These are phyloP conservation scores for Thereva nobilitata DNA, from an alignment of 2,888 invertebrate genomes.

Conservation along the genomic window DNA sequence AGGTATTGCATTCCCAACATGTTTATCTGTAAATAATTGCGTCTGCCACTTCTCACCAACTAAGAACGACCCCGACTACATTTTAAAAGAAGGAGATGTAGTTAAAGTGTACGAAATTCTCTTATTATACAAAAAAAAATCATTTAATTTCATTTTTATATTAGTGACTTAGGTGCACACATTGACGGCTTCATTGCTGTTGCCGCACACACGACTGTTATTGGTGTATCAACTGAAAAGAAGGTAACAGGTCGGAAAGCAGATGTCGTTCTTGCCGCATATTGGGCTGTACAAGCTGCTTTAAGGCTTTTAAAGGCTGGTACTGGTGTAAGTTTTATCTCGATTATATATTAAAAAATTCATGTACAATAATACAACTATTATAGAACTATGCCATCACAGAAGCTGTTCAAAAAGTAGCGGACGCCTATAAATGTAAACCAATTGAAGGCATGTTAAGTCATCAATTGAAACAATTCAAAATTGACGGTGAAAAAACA, in stretches of 20 bases:
- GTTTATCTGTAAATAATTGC: constrained; percentile 97
- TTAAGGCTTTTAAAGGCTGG: constrained; percentile 89
- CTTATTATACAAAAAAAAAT: background rate
- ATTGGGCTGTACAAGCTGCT: constrained; percentile 94
- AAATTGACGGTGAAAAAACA: constrained; percentile 97
- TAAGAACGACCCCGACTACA: constrained; percentile 85
- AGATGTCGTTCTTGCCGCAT: constrained; percentile 93
- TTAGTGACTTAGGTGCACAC: constrained; percentile 94
- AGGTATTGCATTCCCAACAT: constrained; percentile 98
- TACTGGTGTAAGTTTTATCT: constrained; percentile 69
- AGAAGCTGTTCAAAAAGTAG: constrained; percentile 89
- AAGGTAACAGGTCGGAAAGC: constrained; percentile 88
- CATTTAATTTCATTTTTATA: constrained; percentile 6
- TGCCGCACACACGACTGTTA: constrained; percentile 92
- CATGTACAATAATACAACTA: constrained; percentile 15
- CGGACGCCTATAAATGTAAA: constrained; percentile 92
- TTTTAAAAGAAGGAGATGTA: constrained; percentile 87
- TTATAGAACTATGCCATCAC: constrained; percentile 85
- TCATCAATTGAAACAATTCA: constrained; percentile 94
- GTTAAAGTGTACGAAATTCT: constrained; percentile 87
- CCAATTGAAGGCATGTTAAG: constrained; percentile 96
- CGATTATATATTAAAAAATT: background rate
- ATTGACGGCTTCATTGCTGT: constrained; percentile 99
- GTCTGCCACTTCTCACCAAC: constrained; percentile 99
- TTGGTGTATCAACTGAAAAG: constrained; percentile 75